A percentile compares a stretch with the other conserved stretches of the same genome.
Conservation (phyloP, 2,888 invertebrate genomes). For the Acronicta alni region DNA sequence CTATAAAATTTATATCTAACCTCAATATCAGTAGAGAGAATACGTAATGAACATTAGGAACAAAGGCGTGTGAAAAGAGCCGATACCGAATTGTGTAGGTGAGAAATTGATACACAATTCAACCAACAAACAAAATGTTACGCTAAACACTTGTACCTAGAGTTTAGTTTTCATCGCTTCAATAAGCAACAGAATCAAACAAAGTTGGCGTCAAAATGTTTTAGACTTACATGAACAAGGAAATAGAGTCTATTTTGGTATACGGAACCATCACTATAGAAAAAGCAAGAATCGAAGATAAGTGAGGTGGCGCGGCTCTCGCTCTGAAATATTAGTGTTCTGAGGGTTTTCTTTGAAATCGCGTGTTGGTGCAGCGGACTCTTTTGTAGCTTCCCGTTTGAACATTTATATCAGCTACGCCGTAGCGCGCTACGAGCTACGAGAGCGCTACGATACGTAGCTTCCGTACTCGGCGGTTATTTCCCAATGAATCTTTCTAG, state of each 20-base stretch:
- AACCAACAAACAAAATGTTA: constrained; percentile 48
- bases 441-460: constrained; percentile 34
- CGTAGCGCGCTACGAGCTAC: constrained; percentile 45
- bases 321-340: constrained; percentile 82
- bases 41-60: constrained; percentile 87
- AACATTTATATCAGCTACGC: constrained; percentile 61
- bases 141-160: constrained; percentile 54
- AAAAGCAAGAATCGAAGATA: constrained; percentile 78
- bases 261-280: constrained; percentile 34
- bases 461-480: constrained; percentile 27
- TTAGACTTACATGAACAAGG: constrained; percentile 49
- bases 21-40: constrained; percentile 83
- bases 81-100: constrained; percentile 81
- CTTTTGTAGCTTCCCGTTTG: constrained; percentile 65
- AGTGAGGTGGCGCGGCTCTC: constrained; percentile 76
- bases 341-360: constrained; percentile 77
- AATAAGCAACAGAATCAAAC: constrained; percentile 63
- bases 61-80: constrained; percentile 83
- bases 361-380: constrained; percentile 67
- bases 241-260: constrained; percentile 54
- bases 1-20: constrained; percentile 83
- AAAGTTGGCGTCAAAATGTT: constrained; percentile 49
- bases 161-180: constrained; percentile 57
- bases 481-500: constrained; percentile 27
- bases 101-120: constrained; percentile 73